Evolutionary conservation across 2,113 vertebrate genomes (phyloP).

Genomic region (Actenoides hombroni): DNA sequence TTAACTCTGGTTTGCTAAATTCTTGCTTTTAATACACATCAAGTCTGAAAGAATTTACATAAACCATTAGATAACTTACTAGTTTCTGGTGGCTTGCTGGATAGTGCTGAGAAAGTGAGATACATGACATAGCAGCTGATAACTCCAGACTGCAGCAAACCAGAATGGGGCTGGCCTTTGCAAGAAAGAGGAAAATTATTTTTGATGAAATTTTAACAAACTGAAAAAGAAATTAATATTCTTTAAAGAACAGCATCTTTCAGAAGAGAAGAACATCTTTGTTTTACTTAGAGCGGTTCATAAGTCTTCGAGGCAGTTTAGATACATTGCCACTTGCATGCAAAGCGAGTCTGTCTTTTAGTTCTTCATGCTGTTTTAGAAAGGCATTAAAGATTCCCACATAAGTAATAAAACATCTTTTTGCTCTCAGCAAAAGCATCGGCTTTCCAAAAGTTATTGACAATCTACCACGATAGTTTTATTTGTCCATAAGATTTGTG

Average conservation of each 20-base stretch:
- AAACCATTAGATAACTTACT: constrained; percentile 69
- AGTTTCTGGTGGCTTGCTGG: constrained; percentile 91
- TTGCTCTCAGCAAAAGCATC: background rate
- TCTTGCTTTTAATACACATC: background rate
- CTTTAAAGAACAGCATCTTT: background rate
- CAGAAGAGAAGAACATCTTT: background rate
- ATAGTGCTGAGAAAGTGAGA: constrained; percentile 94
- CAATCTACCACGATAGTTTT: background rate
- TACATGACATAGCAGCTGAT: constrained; percentile 98
- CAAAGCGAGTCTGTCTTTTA: background rate
- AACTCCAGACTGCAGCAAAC: constrained; percentile 91
- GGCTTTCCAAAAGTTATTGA: background rate
- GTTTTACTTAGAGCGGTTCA: background rate
- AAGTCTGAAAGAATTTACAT: background rate
- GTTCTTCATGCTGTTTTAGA: background rate
- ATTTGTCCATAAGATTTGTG: background rate
- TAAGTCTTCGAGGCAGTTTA: background rate
- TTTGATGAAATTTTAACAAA: background rate
- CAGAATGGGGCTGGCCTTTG: constrained; percentile 90
- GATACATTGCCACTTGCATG: background rate
- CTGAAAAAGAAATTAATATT: background rate
- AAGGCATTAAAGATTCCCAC: background rate
- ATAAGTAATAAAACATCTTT: background rate
- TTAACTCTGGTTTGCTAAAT: background rate
- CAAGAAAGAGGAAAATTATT: background rate